Percentiles rank a stretch among this genome's conserved stretches.
phyloP scores from a whole-genome alignment of 2,888 invertebrate species.

The Luperina nickerlii region DNA sequence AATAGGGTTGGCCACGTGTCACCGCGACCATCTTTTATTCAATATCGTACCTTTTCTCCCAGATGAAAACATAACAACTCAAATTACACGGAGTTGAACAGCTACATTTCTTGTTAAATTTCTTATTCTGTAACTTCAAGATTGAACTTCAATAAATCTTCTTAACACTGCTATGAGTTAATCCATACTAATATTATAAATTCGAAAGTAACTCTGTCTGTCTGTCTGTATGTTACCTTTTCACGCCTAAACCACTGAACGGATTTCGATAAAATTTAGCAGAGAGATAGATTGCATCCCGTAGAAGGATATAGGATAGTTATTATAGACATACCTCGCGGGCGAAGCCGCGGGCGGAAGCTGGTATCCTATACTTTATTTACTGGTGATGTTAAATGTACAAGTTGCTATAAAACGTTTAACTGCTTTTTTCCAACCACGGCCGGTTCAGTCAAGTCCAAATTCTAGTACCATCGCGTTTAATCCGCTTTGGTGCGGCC shows the following conservation, averaged over 20 bases:
- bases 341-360: no score
- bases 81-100: neutral
- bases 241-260: no score
- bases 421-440: constrained; percentile 46
- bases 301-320: no score
- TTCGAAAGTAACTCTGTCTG: no score
- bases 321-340: no score
- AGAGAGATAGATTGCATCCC: no score
- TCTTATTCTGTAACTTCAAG: neutral
- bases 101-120: neutral
- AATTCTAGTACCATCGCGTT: constrained; percentile 70
- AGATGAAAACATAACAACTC: neutral
- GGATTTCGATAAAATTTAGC: no score
- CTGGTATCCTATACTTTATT: constrained; percentile 15
- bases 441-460: constrained; percentile 48
- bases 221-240: no score
- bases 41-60: neutral
- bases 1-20: neutral
- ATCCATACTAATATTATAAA: no score
- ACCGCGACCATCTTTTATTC: neutral
- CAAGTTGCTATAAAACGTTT: constrained; percentile 38
- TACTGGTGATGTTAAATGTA: constrained; percentile 10
- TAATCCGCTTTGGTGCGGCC: constrained; percentile 71
- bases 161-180: neutral
- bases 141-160: neutral